phyloP scores from a whole-genome alignment of 1,140 invertebrate species.

The Melitaea cinxia region DNA sequence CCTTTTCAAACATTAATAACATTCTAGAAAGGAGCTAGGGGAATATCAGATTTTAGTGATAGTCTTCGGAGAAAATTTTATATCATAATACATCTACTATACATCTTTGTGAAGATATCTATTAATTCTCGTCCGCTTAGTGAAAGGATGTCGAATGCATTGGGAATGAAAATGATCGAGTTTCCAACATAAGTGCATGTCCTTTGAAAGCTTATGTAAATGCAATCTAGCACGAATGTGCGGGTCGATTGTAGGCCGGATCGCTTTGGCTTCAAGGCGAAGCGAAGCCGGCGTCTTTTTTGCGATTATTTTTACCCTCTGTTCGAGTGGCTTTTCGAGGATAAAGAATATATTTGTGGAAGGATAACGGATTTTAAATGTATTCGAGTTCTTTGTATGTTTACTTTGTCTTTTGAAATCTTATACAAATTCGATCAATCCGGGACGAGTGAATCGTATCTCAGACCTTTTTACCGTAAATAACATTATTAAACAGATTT shows the following conservation, averaged over 20 bases:
- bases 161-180: constrained; percentile 34
- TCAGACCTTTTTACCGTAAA: neutral
- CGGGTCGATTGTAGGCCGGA: constrained; percentile 27
- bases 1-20: constrained; percentile 31
- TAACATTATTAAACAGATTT: neutral
- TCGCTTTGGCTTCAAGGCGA: constrained; percentile 24
- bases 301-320: constrained; percentile 14
- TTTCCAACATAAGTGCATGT: constrained; percentile 30
- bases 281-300: constrained; percentile 28
- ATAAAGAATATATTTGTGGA: constrained; percentile 5
- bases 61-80: constrained; percentile 12
- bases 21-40: constrained; percentile 20
- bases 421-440: constrained; percentile 8
- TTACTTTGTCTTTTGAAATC: neutral
- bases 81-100: constrained; percentile 14
- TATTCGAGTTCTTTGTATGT: neutral
- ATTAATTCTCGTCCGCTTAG: constrained; percentile 22
- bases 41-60: constrained; percentile 10
- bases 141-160: constrained; percentile 22
- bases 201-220: constrained; percentile 36
- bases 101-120: constrained; percentile 20
- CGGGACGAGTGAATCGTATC: neutral
- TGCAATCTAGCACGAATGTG: constrained; percentile 33
- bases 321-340: constrained; percentile 5
- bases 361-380: constrained; percentile 10